Base-by-base conservation (phyloP, 2,888 invertebrate genomes). In the Ptycholaimellus sp. region DNA sequence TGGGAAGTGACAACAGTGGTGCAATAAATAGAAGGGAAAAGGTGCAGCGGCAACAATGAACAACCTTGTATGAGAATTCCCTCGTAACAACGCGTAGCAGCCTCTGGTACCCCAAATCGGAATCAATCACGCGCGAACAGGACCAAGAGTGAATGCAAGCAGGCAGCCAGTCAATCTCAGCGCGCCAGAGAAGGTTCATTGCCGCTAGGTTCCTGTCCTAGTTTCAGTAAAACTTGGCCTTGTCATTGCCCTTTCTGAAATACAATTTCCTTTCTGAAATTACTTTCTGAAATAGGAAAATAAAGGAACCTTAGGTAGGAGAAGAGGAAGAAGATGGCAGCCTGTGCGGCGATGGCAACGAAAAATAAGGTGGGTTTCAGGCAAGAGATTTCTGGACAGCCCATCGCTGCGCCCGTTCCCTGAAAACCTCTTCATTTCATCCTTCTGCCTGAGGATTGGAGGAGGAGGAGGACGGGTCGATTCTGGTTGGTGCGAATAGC, bases 201-300 rank as follows among this genome's bases (percentile, higher is more conserved):
- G n/a, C n/a, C n/a, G n/a, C n/a, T n/a, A n/a, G n/a, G n/a, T n/a
- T n/a, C n/a, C n/a, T n/a, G n/a, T n/a, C n/a, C n/a, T n/a, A n/a
- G n/a, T n/a, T n/a, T 25, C 41, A 53, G 44, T 53, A 53, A 46
- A 53, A 53, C 39, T 53, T 53, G 17, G 53, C 50, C 41, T 53
- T 53, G 40, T 53, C 53, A 22, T 44, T 46, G 36, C 51, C 53
- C 38, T 49, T 52, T 38, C 53, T 51, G 33, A 46, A 51, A 48
- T 2, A 20, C 17, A 4, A 27, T 18, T 23, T 16, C 9, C 22
- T 13, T 33, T 20, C 28, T 21, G 18, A 16, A 14, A 3, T 7
- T 17, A 27, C 22, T 33, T n/a, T n/a, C n/a, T n/a, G n/a, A n/a
- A n/a, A 36, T 9, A 25, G n/a, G 11, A 29, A 18, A 42, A 9